Base-by-base conservation (phyloP, 2,797 vertebrate genomes). In the Channa striata region DNA sequence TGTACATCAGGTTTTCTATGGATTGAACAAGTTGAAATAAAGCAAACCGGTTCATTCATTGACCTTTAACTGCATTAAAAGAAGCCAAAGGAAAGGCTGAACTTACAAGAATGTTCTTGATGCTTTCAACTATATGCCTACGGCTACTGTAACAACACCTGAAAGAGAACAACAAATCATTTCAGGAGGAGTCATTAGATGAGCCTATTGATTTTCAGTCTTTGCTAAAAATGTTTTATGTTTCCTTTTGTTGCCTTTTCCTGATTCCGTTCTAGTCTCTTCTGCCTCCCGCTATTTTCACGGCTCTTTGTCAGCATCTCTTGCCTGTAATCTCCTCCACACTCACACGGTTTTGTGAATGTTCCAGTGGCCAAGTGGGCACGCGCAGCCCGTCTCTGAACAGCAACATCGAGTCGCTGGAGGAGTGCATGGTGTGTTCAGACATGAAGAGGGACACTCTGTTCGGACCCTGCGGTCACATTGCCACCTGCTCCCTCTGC, bases 401-500 rank as follows among this genome's bases (percentile, higher is more conserved):
- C 92, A 98, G 95, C 92, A 97, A 97, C 90, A 97, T 96, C 37
- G 98, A 99, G 92, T 98, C 97, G 2, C 93, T 99, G 87, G 98
- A 99, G 90, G 98, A 99, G 87, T 99, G 98, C 56, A 99, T 99
- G 98, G 98, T 99, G 75, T 99, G 98, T 72, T 99, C 98, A 0
- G 98, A 99, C 91, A 96, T 99, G 96, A 99, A 99, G 92, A 94
- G 98, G 69, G 98, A 99, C 87, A 99, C 98, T 3, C 94, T 99
- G 49, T 99, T 99, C 79, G 98, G 97, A 33, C 98, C 98, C 0
- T 99, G 98, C 25, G 98, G 98, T 67, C 98, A 99, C 87, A 98
- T 99, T 73, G 97, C 98, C 79, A 99, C 98, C 2, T 99, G 98
- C 89, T 99, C 98, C 43, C 95, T 99, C 39, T 99, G 98, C 90